These are phyloP conservation scores for Clivina fossor DNA, from an alignment of 2,888 invertebrate species.

Conservation along the genomic window DNA sequence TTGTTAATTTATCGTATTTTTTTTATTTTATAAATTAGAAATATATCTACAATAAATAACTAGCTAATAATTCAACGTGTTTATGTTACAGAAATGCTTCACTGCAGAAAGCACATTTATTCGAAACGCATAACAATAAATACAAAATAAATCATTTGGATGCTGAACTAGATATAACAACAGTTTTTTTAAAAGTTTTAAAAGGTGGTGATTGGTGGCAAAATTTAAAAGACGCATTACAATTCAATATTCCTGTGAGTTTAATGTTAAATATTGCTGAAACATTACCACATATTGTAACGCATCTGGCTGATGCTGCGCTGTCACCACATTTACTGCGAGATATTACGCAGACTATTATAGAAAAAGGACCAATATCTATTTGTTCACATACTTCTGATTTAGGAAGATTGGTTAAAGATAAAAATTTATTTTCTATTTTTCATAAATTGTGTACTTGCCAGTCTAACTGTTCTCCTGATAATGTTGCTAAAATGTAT, in stretches of 20 bases:
- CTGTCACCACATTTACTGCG: conserved; percentile 19
- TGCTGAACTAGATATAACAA: conserved; percentile 39
- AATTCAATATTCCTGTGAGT: too few species aligned
- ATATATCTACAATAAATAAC: too few species aligned
- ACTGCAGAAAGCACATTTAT: conserved; percentile 35
- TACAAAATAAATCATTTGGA: too few species aligned
- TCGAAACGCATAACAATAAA: too few species aligned
- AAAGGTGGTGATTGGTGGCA: conserved; percentile 36
- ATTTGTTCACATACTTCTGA: conserved; percentile 1
- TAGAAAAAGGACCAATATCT: conserved; percentile 1
- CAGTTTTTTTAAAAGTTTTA: conserved; percentile 24
- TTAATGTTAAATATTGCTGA: too few species aligned
- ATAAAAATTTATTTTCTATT: conserved; percentile 19
- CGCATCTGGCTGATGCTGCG: conserved; percentile 15
- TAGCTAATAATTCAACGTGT: background rate
- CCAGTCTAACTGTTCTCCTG: too few species aligned
- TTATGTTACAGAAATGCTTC: conserved; percentile 11
- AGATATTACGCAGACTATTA: conserved; percentile 1
- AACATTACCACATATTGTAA: conserved; percentile 8
- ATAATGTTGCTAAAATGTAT: too few species aligned
- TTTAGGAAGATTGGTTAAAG: background rate
- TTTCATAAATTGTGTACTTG: conserved; percentile 3
- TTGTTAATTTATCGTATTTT: too few species aligned
- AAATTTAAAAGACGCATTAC: conserved; percentile 30
- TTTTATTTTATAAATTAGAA: too few species aligned